Percentiles rank a stretch among this genome's conserved stretches.
These are phyloP conservation scores for Syrista parreyssii DNA, from an alignment of 2,888 invertebrate genomes.

Conservation along the genomic window DNA sequence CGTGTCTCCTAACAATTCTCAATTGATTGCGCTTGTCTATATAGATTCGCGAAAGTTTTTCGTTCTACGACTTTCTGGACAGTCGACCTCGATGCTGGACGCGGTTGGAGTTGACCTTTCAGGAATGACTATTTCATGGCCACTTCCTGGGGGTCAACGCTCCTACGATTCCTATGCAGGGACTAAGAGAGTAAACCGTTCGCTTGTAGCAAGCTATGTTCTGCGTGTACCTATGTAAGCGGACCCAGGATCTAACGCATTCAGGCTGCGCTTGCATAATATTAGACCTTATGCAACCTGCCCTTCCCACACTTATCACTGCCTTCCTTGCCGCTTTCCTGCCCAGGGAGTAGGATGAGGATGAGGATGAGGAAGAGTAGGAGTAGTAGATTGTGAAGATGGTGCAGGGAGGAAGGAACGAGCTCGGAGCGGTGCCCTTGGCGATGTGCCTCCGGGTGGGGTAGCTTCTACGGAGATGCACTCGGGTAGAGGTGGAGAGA, in stretches of 20 bases:
- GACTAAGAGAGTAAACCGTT: conserved; percentile 42
- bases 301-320: conserved; percentile 67
- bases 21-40: background rate
- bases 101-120: conserved; percentile 56
- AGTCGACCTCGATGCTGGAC: conserved; percentile 20
- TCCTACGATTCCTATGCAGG: conserved; percentile 58
- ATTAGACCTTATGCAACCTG: conserved; percentile 63
- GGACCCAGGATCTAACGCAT: conserved; percentile 21
- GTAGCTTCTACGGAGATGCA: conserved; percentile 27
- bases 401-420: conserved; percentile 18
- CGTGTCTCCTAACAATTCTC: background rate
- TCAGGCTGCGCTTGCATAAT: conserved; percentile 58
- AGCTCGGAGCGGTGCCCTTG: conserved; percentile 45
- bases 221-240: conserved; percentile 52
- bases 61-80: background rate
- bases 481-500: conserved; percentile 10
- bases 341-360: background rate
- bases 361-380: conserved; percentile 21
- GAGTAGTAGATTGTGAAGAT: background rate
- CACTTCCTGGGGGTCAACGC: conserved; percentile 63
- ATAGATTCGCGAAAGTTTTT: background rate
- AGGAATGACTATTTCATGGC: conserved; percentile 61
- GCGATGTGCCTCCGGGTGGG: conserved; percentile 49
- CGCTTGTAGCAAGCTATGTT: conserved; percentile 47
- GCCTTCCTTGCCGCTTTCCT: conserved; percentile 31